Evolutionary conservation across 2,113 vertebrate species (phyloP).

Genomic region (Bombycilla garrulus): DNA sequence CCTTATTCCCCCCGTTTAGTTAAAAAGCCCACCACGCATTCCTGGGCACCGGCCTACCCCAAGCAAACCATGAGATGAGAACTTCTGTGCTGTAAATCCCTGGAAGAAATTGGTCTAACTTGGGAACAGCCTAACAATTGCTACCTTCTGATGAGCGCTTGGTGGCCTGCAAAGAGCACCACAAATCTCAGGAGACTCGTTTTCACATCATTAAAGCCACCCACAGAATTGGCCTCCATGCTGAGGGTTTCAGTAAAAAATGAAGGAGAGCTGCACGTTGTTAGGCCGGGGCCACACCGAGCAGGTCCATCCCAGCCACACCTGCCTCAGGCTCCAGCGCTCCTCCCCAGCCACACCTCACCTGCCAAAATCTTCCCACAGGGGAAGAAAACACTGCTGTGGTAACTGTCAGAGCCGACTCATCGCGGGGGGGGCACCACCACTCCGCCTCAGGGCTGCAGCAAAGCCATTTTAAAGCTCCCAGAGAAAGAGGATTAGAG

Average conservation of each 20-base stretch:
- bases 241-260: not conserved
- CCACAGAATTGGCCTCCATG: not conserved
- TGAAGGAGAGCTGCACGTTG: rapidly evolving
- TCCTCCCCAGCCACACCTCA: not conserved
- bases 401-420: not conserved
- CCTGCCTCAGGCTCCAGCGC: not conserved
- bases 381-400: not conserved
- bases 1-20: not conserved
- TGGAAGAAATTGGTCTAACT: not conserved
- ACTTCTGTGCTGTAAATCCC: not conserved
- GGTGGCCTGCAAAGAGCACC: not conserved
- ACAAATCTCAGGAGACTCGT: not conserved
- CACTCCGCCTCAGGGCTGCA: not conserved
- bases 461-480: not conserved
- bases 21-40: conserved; percentile 1
- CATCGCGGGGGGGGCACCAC: not conserved
- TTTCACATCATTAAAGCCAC: not conserved
- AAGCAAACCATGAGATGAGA: not conserved
- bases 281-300: rapidly evolving
- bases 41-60: not conserved
- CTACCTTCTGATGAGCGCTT: not conserved
- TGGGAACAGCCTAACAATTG: not conserved
- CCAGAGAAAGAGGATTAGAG: not conserved
- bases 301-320: not conserved
- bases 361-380: not conserved